These are phyloP conservation scores for Antrozous pallidus DNA, from an alignment of 2,797 vertebrate species.

Conservation along the genomic window DNA sequence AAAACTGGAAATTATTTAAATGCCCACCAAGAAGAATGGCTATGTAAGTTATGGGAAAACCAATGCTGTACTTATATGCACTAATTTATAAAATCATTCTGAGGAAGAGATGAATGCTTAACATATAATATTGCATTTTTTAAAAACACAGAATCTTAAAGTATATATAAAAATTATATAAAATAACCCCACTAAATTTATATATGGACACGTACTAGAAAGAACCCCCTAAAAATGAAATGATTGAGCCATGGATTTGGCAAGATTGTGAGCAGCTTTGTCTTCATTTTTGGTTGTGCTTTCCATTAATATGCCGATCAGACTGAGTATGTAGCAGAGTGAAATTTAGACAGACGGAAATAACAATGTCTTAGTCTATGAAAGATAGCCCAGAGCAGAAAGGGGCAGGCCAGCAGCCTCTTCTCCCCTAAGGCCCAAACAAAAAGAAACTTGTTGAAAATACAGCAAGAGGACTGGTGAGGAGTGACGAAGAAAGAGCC, in stretches of 20 bases:
- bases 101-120: conserved; percentile 22
- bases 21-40: not conserved
- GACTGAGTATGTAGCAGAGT: not conserved
- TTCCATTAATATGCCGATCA: not conserved
- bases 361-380: not conserved
- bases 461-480: not conserved
- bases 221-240: not conserved
- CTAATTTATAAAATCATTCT: not conserved
- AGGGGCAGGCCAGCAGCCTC: not conserved
- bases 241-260: not conserved
- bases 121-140: not conserved
- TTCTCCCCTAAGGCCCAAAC: not conserved
- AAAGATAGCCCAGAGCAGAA: not conserved
- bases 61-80: not conserved
- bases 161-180: not conserved
- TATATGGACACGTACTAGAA: not conserved
- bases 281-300: not conserved
- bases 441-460: not conserved
- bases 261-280: not conserved
- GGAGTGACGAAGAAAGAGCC: not conserved
- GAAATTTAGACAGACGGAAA: not conserved
- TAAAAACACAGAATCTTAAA: not conserved
- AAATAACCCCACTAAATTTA: not conserved
- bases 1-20: not conserved
- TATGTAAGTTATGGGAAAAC: not conserved